Evolutionary conservation across 2,113 vertebrate genomes (phyloP).

Genomic region (Hippocampus zosterae): DNA sequence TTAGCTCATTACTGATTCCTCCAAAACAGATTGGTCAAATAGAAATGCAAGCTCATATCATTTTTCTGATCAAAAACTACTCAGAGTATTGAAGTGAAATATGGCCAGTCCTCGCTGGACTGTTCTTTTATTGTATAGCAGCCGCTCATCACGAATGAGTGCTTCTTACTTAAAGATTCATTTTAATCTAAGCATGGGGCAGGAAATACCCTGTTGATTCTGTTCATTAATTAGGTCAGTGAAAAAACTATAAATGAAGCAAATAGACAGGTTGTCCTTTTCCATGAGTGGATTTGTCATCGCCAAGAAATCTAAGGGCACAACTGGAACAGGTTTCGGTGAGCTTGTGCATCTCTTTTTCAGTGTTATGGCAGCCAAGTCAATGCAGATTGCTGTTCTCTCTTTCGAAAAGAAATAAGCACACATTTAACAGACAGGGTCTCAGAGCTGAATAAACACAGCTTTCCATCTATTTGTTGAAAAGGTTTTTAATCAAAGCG

Average conservation of each 20-base stretch:
- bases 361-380: conserved; percentile 14
- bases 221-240: background rate
- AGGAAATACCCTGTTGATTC: background rate
- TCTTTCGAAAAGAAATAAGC: background rate
- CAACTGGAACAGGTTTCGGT: background rate
- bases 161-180: background rate
- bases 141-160: background rate
- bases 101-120: too few relatives aligned
- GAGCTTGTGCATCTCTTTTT: conserved; percentile 16
- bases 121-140: too few relatives aligned
- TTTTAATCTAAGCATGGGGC: background rate
- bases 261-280: background rate
- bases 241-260: background rate
- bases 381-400: conserved; percentile 4
- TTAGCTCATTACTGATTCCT: too few relatives aligned
- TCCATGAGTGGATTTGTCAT: background rate
- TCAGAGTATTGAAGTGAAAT: too few relatives aligned
- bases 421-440: background rate
- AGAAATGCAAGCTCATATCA: too few relatives aligned
- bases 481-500: conserved; percentile 29
- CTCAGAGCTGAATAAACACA: conserved; percentile 19
- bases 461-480: conserved; percentile 6
- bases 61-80: too few relatives aligned
- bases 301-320: background rate
- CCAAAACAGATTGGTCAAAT: too few relatives aligned